Evolutionary conservation across 2,113 vertebrate genomes (phyloP).

Genomic region (Nestor notabilis): DNA sequence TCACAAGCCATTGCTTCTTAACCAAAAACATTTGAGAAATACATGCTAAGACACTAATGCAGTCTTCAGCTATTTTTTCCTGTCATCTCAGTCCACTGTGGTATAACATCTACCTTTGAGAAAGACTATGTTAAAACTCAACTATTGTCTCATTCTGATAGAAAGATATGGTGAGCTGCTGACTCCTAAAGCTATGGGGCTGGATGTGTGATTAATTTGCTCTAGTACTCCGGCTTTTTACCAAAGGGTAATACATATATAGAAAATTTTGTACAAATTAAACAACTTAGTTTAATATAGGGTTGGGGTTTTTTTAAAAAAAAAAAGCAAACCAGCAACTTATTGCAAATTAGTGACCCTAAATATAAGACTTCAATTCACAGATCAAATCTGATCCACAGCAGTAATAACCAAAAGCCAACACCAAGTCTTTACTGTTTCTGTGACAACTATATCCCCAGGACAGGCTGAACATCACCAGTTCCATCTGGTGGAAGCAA

Average conservation of each 20-base stretch:
- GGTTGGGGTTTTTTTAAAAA: background rate
- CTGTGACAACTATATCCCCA: constrained; percentile 29
- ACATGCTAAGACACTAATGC: background rate
- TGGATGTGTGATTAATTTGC: background rate
- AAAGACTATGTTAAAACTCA: background rate
- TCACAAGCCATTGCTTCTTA: background rate
- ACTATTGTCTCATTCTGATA: background rate
- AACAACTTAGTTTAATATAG: background rate
- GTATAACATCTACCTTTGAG: background rate
- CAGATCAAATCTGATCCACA: background rate
- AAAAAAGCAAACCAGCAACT: background rate
- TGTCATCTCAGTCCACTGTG: background rate
- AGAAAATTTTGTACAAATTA: background rate
- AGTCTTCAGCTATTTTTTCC: background rate
- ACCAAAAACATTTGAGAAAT: background rate
- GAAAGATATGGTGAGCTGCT: background rate
- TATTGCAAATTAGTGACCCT: background rate
- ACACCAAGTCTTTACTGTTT: background rate
- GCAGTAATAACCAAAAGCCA: background rate
- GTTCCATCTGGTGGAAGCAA: constrained; percentile 48
- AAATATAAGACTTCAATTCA: background rate
- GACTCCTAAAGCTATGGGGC: background rate
- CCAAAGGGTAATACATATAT: background rate
- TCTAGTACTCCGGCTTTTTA: background rate
- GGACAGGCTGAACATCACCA: background rate